A percentile compares a stretch with the other conserved stretches of the same genome.
These are phyloP conservation scores for Ancistrus triradiatus DNA, from an alignment of 2,113 vertebrate genomes.

Conservation along the genomic window DNA sequence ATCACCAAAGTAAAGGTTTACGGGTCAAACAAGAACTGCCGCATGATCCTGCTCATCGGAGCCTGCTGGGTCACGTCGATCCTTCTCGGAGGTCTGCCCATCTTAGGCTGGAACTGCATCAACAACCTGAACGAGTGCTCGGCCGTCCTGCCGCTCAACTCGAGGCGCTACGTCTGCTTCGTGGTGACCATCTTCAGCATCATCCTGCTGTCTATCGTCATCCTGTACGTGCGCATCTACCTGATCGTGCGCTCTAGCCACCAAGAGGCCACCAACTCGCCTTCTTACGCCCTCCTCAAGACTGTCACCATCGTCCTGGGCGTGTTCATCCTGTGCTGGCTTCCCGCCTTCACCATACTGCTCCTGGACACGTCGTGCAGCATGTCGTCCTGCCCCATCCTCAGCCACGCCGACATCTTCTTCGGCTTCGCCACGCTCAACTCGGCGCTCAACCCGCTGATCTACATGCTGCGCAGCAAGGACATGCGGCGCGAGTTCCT, in stretches of 20 bases:
- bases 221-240: slow-evolving; percentile 87
- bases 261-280: slow-evolving; percentile 77
- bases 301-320: slow-evolving; percentile 94
- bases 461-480: slow-evolving; percentile 88
- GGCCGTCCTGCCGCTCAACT: slow-evolving; percentile 86
- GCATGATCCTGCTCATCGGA: slow-evolving; percentile 91
- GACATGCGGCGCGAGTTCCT: slow-evolving; percentile 91
- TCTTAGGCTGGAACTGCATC: slow-evolving; percentile 97
- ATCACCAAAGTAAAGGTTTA: slow-evolving; percentile 90
- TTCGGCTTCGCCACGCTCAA: slow-evolving; percentile 89
- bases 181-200: slow-evolving; percentile 85
- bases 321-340: slow-evolving; percentile 93
- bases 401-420: slow-evolving; percentile 79
- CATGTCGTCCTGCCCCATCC: slow-evolving; percentile 69
- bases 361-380: slow-evolving; percentile 79
- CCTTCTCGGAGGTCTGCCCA: slow-evolving; percentile 82
- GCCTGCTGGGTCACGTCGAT: slow-evolving; percentile 88
- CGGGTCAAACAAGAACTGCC: slow-evolving; percentile 77
- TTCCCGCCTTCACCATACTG: slow-evolving; percentile 87
- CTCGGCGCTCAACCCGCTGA: slow-evolving; percentile 89
- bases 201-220: slow-evolving; percentile 83
- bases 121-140: slow-evolving; percentile 75
- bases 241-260: slow-evolving; percentile 88
- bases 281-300: slow-evolving; percentile 81
- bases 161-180: slow-evolving; percentile 85